A percentile compares a stretch with the other conserved stretches of the same genome.
phyloP scores from a whole-genome alignment of 2,797 vertebrate species.

The Cheirogaleus major region DNA sequence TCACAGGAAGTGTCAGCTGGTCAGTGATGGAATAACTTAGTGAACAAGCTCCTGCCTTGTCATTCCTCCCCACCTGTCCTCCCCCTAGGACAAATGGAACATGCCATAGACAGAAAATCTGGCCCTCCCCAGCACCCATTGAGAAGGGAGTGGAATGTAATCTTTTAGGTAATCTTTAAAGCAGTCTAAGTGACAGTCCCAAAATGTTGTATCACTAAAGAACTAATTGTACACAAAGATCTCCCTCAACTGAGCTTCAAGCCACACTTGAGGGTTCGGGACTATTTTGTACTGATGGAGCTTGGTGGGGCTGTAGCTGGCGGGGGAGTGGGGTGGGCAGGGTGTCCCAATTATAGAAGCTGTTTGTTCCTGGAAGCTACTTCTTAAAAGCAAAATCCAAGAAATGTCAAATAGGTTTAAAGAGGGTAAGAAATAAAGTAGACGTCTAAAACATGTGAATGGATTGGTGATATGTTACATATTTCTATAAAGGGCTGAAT shows the following conservation, averaged over 20 bases:
- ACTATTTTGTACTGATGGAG: not conserved
- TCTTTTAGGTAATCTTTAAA: conserved; percentile 37
- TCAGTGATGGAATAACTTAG: conserved; percentile 61
- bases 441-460: not conserved
- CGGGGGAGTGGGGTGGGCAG: not conserved
- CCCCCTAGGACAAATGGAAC: conserved; percentile 51
- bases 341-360: conserved; percentile 28
- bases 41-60: conserved; percentile 32
- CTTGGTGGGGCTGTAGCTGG: not conserved
- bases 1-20: conserved; percentile 71
- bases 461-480: not conserved
- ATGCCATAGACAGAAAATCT: conserved; percentile 38
- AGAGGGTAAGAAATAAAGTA: not conserved
- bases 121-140: not conserved
- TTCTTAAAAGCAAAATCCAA: conserved; percentile 47
- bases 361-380: conserved; percentile 19
- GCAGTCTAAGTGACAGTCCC: not conserved
- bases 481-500: not conserved
- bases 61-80: conserved; percentile 34
- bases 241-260: conserved; percentile 1
- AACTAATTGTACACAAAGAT: conserved; percentile 6
- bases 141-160: conserved; percentile 8
- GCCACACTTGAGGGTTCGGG: not conserved
- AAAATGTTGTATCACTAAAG: not conserved
- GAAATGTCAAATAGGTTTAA: conserved; percentile 22